Base-by-base conservation (phyloP, 2,888 invertebrate species). In the Lamellibrachia columna region DNA sequence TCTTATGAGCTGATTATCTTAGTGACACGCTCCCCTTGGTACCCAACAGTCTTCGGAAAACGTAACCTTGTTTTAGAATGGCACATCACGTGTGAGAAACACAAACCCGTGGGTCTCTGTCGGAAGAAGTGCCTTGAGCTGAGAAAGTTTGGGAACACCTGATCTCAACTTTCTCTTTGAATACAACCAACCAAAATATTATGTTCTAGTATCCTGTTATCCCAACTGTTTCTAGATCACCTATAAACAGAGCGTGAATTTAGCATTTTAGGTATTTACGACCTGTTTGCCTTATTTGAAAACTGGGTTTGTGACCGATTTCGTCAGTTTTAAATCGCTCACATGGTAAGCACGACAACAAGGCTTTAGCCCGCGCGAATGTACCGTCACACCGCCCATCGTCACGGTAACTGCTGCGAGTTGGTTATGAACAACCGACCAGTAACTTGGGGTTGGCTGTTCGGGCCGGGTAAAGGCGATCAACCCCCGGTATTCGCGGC, bases 391-490 rank as follows among this genome's bases (percentile, higher is more conserved):
- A n/a, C 55, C n/a, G 75, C 6, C 22, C 75, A n/a, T 22, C 22
- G 40, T 75, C 75, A 22, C 3, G 6, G 22, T 15, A 15, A 75
- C 40, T 1, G 40, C 40, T 40, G 40, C 40, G 0, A 40, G 40
- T 40, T 40, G 75, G 75, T 75, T 75, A 75, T n/a, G 75, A 75
- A 75, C 75, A 75, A 15, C 75, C 75, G 22, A 75, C 75, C 15
- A 75, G 75, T 75, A 75, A 75, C 75, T 75, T 75, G n/a, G 75
- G 75, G 75, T 15, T 75, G 75, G 75, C 75, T 75, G 22, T 75
- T 6, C 75, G 75, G 75, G 75, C 75, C 15, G 75, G 75, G 75
- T 75, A 75, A 22, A 75, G 75, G 15, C 75, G 75, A n/a, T 75
- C 75, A 22, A 75, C 75, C 75, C 75, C 75, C 22, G 75, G 75